Base-by-base conservation (phyloP, 2,797 vertebrate genomes). In the Alectoris magna region DNA sequence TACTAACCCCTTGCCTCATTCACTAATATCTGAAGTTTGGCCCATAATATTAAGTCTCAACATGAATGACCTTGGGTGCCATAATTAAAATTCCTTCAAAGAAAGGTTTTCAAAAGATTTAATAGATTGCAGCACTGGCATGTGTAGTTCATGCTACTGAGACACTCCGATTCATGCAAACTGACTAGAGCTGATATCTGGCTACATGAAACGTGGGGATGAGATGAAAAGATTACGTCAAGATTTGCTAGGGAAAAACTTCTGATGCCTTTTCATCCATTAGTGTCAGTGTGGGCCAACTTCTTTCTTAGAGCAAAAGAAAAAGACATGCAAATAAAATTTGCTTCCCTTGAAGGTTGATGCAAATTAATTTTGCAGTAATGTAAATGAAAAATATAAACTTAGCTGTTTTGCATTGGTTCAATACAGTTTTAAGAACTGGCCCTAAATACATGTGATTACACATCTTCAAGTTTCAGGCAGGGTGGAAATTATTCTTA, bases 41-140 rank as follows among this genome's bases (percentile, higher is more conserved):
- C 55, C 70, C 2, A 0, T n/a, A 91, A 86, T 94, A 95, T 75
- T 89, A 95, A 93, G 62, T 87, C 94, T 94, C 92, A 91, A 87
- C 75, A 75, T 41, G 63, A 94, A 72, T 92, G 94, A 95, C 96
- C 94, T 78, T 80, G 72, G 88, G 48, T 93, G 87, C 63, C 41
- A 44, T 27, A 94, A 95, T 93, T 95, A 96, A 96, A 96, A 96
- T 95, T 96, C 95, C 82, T 93, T 85, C 43, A 88, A 94, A 91
- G 36, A 80, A 93, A 85, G 14, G 17, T 58, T 89, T 91, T 60
- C 56, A 48, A 96, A 91, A 67, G 18, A 79, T 93, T 46, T 92
- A 92, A 93, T 93, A 67, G 79, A 41, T 96, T 94, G 46, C 93
- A 94, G 88, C 29, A 63, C n/a, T 56, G 72, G 36, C 39, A 77